Evolutionary conservation across 2,888 invertebrate species (phyloP).

Genomic region (Ligdia adustata): DNA sequence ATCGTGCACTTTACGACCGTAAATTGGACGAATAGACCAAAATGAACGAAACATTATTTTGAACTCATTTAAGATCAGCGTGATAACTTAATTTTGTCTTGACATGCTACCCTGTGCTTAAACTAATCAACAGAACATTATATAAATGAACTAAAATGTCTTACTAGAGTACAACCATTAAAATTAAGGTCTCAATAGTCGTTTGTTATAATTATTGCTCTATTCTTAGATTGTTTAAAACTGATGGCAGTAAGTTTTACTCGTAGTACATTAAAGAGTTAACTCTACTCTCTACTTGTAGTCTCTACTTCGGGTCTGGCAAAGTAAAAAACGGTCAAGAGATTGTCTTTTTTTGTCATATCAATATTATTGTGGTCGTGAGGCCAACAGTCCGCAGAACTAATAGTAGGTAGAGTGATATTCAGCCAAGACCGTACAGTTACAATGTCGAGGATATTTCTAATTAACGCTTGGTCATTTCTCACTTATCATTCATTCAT

Average conservation of each 20-base stretch:
- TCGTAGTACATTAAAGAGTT: too few relatives aligned
- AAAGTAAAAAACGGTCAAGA: too few relatives aligned
- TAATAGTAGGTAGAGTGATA: too few relatives aligned
- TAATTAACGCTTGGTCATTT: too few relatives aligned
- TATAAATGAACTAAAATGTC: neutral
- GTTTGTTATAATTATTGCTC: conserved; percentile 4
- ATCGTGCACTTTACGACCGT: neutral
- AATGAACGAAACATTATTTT: neutral
- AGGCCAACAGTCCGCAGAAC: too few relatives aligned
- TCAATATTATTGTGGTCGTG: too few relatives aligned
- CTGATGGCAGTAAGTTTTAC: conserved; percentile 7
- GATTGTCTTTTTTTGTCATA: too few relatives aligned
- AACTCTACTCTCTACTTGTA: too few relatives aligned
- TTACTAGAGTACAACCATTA: neutral
- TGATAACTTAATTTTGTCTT: conserved; percentile 5
- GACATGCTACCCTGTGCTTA: conserved; percentile 1
- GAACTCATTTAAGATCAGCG: conserved; percentile 1
- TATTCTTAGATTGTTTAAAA: conserved; percentile 21
- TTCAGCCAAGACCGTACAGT: too few relatives aligned
- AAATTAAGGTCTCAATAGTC: conserved; percentile 4
- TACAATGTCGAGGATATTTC: too few relatives aligned
- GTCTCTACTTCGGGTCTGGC: too few relatives aligned
- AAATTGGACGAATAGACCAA: conserved; percentile 4
- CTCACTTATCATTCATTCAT: too few relatives aligned
- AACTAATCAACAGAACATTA: neutral